Evolutionary conservation across 2,888 invertebrate genomes (phyloP).

Genomic region (Hirtodrosophila confusa): DNA sequence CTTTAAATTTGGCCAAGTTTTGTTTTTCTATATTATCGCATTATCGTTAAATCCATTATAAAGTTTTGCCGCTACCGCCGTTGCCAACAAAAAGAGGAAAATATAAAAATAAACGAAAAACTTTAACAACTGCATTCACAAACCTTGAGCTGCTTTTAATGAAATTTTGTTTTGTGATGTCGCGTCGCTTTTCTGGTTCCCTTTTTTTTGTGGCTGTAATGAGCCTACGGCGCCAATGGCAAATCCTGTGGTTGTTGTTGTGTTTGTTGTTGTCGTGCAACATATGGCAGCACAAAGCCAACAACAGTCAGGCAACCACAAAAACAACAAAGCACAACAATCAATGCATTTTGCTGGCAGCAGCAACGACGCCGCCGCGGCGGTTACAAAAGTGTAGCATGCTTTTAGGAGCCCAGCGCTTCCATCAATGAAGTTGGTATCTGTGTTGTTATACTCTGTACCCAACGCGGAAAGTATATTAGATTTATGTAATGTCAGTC

Average conservation of each 20-base stretch:
- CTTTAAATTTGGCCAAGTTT: slow-evolving; percentile 17
- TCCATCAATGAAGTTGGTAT: slow-evolving; percentile 37
- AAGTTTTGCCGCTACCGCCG: slow-evolving; percentile 53
- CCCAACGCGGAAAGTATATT: too few relatives aligned
- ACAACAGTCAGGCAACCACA: slow-evolving; percentile 25
- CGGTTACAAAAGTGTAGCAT: slow-evolving; percentile 43
- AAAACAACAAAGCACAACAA: slow-evolving; percentile 32
- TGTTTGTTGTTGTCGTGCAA: slow-evolving; percentile 53
- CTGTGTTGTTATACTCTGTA: slow-evolving; percentile 2
- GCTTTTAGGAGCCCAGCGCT: slow-evolving; percentile 29
- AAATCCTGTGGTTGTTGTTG: slow-evolving; percentile 24
- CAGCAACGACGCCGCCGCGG: slow-evolving; percentile 1
- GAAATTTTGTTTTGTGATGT: slow-evolving; percentile 56
- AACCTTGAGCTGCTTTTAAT: slow-evolving; percentile 77
- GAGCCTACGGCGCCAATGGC: slow-evolving; percentile 65
- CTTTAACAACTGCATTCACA: slow-evolving; percentile 68
- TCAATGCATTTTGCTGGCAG: slow-evolving; percentile 39
- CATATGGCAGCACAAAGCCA: slow-evolving; percentile 61
- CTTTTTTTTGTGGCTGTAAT: slow-evolving; percentile 41
- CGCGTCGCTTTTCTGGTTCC: slow-evolving; percentile 19
- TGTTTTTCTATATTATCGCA: slow-evolving; percentile 40
- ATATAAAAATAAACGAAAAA: slow-evolving; percentile 36
- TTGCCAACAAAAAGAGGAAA: slow-evolving; percentile 10
- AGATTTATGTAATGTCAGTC: background rate
- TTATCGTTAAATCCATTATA: slow-evolving; percentile 68